Conservation (phyloP, 2,888 invertebrate species). For the Heliconius ismenius region DNA sequence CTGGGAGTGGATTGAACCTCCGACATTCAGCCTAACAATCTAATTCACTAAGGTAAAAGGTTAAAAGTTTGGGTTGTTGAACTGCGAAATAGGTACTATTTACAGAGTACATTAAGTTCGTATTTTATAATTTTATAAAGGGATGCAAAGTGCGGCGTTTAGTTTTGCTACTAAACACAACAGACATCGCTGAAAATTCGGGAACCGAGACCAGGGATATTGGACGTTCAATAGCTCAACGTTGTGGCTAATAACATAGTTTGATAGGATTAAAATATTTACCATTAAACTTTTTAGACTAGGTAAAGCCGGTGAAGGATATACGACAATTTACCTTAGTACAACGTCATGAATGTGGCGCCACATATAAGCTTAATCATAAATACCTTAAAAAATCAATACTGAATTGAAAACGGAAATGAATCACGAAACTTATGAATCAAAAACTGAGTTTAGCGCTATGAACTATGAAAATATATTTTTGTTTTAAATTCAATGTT, state of each 20-base stretch:
- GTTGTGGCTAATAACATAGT: no score
- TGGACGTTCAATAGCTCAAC: no score
- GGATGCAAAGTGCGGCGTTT: no score
- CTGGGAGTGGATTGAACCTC: neutral
- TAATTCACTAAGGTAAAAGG: neutral
- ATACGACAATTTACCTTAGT: no score
- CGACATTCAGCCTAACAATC: neutral
- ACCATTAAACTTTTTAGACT: no score
- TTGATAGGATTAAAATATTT: no score
- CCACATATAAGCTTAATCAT: neutral
- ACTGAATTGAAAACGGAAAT: slow-evolving; percentile 1
- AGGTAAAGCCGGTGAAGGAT: no score
- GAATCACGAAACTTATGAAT: neutral
- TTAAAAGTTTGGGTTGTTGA: neutral
- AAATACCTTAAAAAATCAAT: neutral
- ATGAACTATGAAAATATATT: neutral
- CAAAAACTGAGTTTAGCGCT: neutral
- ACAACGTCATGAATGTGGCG: no score
- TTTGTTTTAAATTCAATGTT: slow-evolving; percentile 23
- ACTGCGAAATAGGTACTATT: neutral
- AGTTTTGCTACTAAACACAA: no score
- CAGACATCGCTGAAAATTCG: no score
- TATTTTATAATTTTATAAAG: no score
- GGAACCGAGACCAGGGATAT: no score
- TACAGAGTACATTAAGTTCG: neutral